Conservation (phyloP, 37 sponge, comb jelly and placozoan genomes). For the Aplysina aerophoba region DNA sequence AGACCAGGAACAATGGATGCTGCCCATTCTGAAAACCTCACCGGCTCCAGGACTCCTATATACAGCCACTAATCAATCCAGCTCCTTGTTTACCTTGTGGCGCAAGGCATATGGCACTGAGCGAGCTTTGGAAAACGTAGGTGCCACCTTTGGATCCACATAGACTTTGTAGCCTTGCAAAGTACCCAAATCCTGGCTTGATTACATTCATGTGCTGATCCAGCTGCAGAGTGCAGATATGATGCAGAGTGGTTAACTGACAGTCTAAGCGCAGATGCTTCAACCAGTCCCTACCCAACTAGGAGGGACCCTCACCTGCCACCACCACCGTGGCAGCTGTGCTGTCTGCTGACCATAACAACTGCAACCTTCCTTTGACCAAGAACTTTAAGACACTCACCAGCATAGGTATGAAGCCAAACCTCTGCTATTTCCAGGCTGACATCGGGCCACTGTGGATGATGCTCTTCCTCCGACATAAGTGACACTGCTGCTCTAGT, state of each 20-base stretch:
- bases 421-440: not conserved
- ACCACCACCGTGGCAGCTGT: not conserved
- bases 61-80: not conserved
- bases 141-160: conserved; percentile 41
- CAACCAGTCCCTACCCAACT: conserved; percentile 55
- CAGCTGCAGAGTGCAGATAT: conserved; percentile 2
- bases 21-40: conserved; percentile 1
- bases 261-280: not conserved
- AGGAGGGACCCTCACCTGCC: conserved; percentile 29
- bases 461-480: too few relatives aligned
- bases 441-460: too few relatives aligned
- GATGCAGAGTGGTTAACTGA: not conserved
- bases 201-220: conserved; percentile 36
- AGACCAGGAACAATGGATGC: not conserved
- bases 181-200: conserved; percentile 41
- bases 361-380: not conserved
- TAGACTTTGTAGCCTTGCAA: conserved; percentile 33
- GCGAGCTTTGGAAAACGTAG: conserved; percentile 49
- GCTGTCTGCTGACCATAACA: not conserved
- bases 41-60: not conserved
- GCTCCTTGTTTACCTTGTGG: not conserved
- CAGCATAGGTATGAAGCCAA: not conserved
- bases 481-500: too few relatives aligned
- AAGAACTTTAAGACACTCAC: not conserved
- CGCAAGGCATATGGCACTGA: conserved; percentile 57